phyloP scores from a whole-genome alignment of 1,140 invertebrate species.

The Yoshiicerus persimilis region DNA sequence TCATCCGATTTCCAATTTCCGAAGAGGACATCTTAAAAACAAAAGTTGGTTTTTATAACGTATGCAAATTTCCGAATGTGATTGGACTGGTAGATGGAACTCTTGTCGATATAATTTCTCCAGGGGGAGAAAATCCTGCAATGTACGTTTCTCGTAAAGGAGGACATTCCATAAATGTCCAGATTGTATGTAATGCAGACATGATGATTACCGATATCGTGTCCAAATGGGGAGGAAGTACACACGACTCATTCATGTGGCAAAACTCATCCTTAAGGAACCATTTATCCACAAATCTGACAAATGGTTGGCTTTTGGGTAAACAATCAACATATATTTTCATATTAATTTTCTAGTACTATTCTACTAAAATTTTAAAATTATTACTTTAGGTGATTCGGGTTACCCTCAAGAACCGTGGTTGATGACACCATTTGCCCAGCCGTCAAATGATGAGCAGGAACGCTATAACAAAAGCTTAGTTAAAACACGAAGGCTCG shows the following conservation, averaged over 20 bases:
- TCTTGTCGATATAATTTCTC: slow-evolving; percentile 48
- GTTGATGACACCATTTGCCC: slow-evolving; percentile 49
- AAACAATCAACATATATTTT: no score
- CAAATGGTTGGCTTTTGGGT: neutral
- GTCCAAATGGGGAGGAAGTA: slow-evolving; percentile 52
- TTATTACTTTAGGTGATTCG: neutral
- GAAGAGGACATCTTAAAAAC: neutral
- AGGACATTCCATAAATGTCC: slow-evolving; percentile 35
- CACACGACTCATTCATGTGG: slow-evolving; percentile 54
- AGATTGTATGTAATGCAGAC: slow-evolving; percentile 50
- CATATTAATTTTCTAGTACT: neutral
- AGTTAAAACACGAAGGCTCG: neutral
- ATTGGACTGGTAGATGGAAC: slow-evolving; percentile 50
- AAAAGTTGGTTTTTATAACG: slow-evolving; percentile 12
- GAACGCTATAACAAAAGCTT: neutral
- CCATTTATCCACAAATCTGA: slow-evolving; percentile 23
- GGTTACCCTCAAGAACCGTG: slow-evolving; percentile 24
- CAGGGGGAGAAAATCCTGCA: neutral
- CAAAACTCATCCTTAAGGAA: slow-evolving; percentile 35
- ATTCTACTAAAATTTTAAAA: neutral
- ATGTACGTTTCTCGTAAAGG: slow-evolving; percentile 32
- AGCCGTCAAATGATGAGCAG: neutral
- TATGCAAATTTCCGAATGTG: slow-evolving; percentile 27
- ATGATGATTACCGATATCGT: slow-evolving; percentile 53
- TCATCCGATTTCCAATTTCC: slow-evolving; percentile 3